Evolutionary conservation across 1,140 invertebrate genomes (phyloP).

Genomic region (Dendroctonus ponderosae): DNA sequence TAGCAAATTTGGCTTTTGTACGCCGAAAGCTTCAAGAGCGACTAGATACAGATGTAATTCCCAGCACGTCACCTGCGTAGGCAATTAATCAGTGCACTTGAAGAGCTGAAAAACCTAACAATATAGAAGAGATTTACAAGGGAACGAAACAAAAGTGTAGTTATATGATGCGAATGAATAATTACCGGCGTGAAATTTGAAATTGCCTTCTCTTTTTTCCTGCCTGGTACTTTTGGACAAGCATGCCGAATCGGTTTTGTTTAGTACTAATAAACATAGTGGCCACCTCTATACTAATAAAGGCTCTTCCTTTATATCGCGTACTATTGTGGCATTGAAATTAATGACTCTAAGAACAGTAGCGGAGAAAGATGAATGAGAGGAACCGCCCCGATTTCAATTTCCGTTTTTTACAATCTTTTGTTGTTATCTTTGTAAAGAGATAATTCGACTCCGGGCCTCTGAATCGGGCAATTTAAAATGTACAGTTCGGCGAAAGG

Average conservation of each 20-base stretch:
- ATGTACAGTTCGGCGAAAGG: too few species aligned
- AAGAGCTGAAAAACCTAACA: too few species aligned
- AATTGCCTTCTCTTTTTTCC: conserved; percentile 39
- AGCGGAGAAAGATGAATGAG: conserved; percentile 12
- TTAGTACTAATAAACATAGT: conserved; percentile 18
- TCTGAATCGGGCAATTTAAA: too few species aligned
- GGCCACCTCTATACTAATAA: conserved; percentile 12
- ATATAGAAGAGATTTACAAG: too few species aligned
- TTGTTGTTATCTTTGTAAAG: too few species aligned
- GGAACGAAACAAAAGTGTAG: conserved; percentile 21
- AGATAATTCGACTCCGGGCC: too few species aligned
- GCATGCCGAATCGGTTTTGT: conserved; percentile 18
- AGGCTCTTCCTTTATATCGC: conserved; percentile 7
- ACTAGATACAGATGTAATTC: too few species aligned
- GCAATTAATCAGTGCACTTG: too few species aligned
- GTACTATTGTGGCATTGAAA: conserved; percentile 13
- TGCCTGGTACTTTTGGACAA: conserved; percentile 14
- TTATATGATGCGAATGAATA: conserved; percentile 48
- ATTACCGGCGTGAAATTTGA: conserved; percentile 47
- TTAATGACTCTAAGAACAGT: conserved; percentile 18
- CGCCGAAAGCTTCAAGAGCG: too few species aligned
- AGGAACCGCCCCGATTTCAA: conserved; percentile 1
- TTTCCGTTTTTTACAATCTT: conserved; percentile 5
- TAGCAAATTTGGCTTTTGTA: too few species aligned
- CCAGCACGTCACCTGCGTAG: too few species aligned